Evolutionary conservation across 2,797 vertebrate species (phyloP).

Genomic region (Schizothorax lantsangensis): DNA sequence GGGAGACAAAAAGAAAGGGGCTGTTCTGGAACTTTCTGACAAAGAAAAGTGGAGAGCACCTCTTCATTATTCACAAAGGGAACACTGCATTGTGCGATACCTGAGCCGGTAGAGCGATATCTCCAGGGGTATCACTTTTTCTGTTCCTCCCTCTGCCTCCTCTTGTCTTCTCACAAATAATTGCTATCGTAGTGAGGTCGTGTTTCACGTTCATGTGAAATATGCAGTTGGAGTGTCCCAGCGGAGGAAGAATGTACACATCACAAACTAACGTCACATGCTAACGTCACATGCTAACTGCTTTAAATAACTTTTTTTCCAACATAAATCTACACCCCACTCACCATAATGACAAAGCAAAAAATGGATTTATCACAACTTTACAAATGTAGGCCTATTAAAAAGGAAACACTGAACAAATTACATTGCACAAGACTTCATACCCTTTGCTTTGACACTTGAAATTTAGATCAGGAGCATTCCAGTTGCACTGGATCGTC

Average conservation of each 20-base stretch:
- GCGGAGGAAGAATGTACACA: slow-evolving; percentile 11
- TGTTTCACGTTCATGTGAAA: neutral
- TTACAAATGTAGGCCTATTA: no score
- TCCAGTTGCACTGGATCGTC: no score
- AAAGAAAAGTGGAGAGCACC: slow-evolving; percentile 6
- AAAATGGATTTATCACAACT: no score
- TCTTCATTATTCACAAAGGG: slow-evolving; percentile 54
- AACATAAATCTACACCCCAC: no score
- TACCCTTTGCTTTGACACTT: no score
- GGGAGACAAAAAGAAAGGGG: neutral
- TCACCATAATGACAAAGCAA: no score
- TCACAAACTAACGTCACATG: slow-evolving; percentile 43
- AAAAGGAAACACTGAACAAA: no score
- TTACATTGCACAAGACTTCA: no score
- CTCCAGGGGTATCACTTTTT: slow-evolving; percentile 24
- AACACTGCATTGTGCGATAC: slow-evolving; percentile 20
- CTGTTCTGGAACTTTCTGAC: slow-evolving; percentile 32
- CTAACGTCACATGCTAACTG: slow-evolving; percentile 7
- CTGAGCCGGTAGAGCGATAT: slow-evolving; percentile 16
- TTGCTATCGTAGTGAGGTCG: neutral
- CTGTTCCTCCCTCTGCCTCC: neutral
- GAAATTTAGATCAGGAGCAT: no score
- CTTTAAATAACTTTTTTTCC: no score
- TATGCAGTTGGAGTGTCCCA: slow-evolving; percentile 17
- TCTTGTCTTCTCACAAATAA: slow-evolving; percentile 18